Evolutionary conservation across 2,888 invertebrate species (phyloP), one percentile per base, ranked within the genome.

Genomic region (Germaria angustata): DNA sequence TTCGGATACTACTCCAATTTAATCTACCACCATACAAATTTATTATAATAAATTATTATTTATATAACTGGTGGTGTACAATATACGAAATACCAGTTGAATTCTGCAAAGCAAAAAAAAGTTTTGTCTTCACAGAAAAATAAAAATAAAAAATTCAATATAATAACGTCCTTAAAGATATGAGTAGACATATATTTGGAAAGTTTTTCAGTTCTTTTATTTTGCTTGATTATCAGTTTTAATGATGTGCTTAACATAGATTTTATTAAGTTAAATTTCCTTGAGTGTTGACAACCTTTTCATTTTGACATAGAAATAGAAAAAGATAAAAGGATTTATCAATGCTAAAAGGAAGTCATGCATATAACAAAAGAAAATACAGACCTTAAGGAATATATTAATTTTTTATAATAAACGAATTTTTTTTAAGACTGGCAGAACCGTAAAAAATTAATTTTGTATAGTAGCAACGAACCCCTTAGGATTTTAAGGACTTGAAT

Each of bases 191-290:
- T 44, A 11, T 36, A 63, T 46, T n/a, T 28, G 34, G 7, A 44
- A 44, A 53, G 15, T 17, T 28, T 57, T 59, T 34, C 2, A 28
- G 9, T 24, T 59, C 36, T n/a, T 24, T 22, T 36, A 28, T 46
- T 78, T 41, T 32, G 39, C 32, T 41, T 32, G 63, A 71, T 78
- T 78, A 57, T 71, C 71, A 24, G 24, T 79, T 72, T 79, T 79
- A 79, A 79, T 79, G 79, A 79, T 66, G 59, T 72, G 59, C 72
- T 79, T 66, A 44, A 72, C 79, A 39, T 65, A 28, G 65, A 34
- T 49, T 79, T 65, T 57, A 11, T 39, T 51, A 72, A 36, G 39
- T 20, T 15, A 41, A 65, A 32, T 51, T 57, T 46, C 7, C 57
- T 79, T 32, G 24, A 72, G 28, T 46, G 20, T n/a, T 22, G 6